Conservation (phyloP, 2,888 invertebrate species). For the Synanthedon vespiformis region DNA sequence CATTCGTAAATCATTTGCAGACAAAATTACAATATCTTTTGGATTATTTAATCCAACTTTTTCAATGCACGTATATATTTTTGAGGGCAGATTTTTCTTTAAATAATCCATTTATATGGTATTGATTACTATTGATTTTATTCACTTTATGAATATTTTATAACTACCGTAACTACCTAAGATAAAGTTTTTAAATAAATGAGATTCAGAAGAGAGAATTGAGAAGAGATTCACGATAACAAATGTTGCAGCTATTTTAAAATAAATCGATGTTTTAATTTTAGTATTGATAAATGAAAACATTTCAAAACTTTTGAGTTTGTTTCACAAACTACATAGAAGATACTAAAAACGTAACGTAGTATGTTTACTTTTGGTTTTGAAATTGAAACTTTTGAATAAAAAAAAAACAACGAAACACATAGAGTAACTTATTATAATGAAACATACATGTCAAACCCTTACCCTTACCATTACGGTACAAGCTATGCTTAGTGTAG, state of each 20-base stretch:
- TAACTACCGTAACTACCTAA: neutral
- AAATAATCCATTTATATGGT: neutral
- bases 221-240: neutral
- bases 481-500: too few relatives aligned
- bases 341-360: too few relatives aligned
- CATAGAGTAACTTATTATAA: too few relatives aligned
- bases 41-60: conserved; percentile 38
- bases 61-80: conserved; percentile 35
- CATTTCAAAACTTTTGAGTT: too few relatives aligned
- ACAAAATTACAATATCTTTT: conserved; percentile 38
- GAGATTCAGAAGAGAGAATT: neutral
- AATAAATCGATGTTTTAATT: neutral
- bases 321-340: too few relatives aligned
- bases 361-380: too few relatives aligned
- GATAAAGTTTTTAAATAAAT: neutral
- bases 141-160: neutral
- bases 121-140: too few relatives aligned
- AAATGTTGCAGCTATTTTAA: neutral
- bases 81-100: conserved; percentile 24
- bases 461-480: too few relatives aligned
- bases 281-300: too few relatives aligned
- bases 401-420: too few relatives aligned
- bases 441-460: too few relatives aligned
- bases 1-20: conserved; percentile 46
- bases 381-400: too few relatives aligned